Conservation (phyloP, 2,797 vertebrate genomes). For the Molossus molossus region DNA sequence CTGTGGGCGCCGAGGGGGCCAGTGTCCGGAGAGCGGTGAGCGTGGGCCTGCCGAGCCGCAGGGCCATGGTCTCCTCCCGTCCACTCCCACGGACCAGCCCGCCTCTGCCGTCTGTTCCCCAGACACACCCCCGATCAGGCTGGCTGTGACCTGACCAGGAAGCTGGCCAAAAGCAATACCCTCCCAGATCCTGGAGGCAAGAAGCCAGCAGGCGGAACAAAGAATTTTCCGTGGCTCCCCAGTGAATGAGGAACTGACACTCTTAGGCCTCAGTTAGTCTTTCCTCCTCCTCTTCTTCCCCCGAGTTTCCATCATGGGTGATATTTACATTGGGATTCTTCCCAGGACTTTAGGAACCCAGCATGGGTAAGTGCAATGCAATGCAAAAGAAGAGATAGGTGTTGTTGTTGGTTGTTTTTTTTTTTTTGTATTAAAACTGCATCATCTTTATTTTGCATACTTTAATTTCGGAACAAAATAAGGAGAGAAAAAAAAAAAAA, state of each 20-base stretch:
- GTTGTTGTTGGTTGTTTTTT: neutral
- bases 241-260: slow-evolving; percentile 77
- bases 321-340: slow-evolving; percentile 80
- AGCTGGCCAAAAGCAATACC: slow-evolving; percentile 77
- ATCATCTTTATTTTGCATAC: no score
- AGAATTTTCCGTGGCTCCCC: slow-evolving; percentile 78
- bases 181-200: slow-evolving; percentile 86
- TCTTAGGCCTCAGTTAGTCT: slow-evolving; percentile 68
- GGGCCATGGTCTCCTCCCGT: neutral
- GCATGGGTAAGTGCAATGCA: slow-evolving; percentile 69
- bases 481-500: no score
- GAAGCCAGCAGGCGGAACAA: slow-evolving; percentile 78
- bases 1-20: no score
- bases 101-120: slow-evolving; percentile 39
- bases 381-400: neutral
- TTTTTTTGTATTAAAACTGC: no score
- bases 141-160: slow-evolving; percentile 81
- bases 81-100: neutral
- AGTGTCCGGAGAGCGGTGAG: accelerated
- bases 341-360: slow-evolving; percentile 78
- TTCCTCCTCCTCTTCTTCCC: slow-evolving; percentile 78
- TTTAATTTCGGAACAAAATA: no score
- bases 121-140: slow-evolving; percentile 28
- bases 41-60: accelerated
- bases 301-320: slow-evolving; percentile 72